Base-by-base conservation (phyloP, 2,888 invertebrate species). In the Heliconius ismenius region DNA sequence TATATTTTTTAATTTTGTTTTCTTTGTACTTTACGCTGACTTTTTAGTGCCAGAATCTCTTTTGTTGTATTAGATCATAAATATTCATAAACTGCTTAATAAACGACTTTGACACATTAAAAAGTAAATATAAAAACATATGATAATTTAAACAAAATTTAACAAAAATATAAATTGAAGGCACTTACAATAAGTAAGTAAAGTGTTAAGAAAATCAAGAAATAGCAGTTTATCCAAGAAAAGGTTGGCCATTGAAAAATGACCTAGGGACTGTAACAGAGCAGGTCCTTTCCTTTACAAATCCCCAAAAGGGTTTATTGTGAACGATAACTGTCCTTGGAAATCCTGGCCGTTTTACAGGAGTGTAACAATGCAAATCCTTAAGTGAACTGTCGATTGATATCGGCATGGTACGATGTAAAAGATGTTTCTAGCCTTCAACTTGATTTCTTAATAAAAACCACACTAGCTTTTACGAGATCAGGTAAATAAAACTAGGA, bases 201-300 rank as follows among this genome's bases (percentile, higher is more conserved):
- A 72, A 72, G 15, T 58, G 58, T 54, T 36, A 73, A 36, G 73
- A 49, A 60, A 67, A 68, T 62, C 7, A 24, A 73, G 74, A 75
- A 76, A 69, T 76, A 54, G 74, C 39, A 60, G 74, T 65, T 39
- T 75, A 73, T 79, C 72, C 43, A 63, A 74, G 76, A 76, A 76
- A 79, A 74, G 63, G 73, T 75, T 63, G 24, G 58, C 58, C n/a
- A 68, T 73, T 69, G 68, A 73, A 39, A 67, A 74, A 54, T 60
- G 60, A 70, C 15, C 76, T 54, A 28, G 24, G 28, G 60, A 72
- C 54, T 72, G 76, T 76, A 63, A 76, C 74, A 73, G 67, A 78
- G 74, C 67, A 68, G 74, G 74, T 67, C 76, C 54, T 75, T 76
- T 68, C 74, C 78, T 54, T 76, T 79, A 76, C 67, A 79, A 76